Evolutionary conservation across 2,797 vertebrate species (phyloP).

Genomic region (Sebastiscus tertius): DNA sequence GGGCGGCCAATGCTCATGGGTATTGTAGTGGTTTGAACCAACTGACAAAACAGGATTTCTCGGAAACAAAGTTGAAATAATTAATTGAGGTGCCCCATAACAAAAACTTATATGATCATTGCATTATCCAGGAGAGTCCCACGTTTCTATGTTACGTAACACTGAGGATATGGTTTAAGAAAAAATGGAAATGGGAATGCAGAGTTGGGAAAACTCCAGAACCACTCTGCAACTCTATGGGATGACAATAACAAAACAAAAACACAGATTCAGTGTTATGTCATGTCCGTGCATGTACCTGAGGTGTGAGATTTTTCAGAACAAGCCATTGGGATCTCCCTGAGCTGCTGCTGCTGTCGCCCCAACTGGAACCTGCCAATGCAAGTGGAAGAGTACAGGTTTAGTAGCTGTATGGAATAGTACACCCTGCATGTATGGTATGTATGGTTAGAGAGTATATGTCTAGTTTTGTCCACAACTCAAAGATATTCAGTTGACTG

Average conservation of each 20-base stretch:
- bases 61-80: neutral
- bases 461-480: no score
- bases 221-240: neutral
- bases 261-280: neutral
- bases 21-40: neutral
- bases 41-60: neutral
- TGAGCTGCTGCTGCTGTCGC: constrained; percentile 96
- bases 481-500: no score
- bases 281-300: constrained; percentile 79
- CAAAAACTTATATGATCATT: neutral
- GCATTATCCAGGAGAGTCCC: no score
- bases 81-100: no score
- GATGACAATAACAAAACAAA: neutral
- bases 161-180: neutral
- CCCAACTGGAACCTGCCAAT: constrained; percentile 92
- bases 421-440: neutral
- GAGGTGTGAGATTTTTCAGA: constrained; percentile 99
- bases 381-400: neutral
- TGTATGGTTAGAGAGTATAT: neutral
- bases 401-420: neutral
- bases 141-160: neutral
- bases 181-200: neutral
- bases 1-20: neutral
- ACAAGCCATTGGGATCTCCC: constrained; percentile 99
- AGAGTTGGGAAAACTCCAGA: neutral